Evolutionary conservation across 2,113 vertebrate species (phyloP).

Genomic region (Pedionomus torquatus): DNA sequence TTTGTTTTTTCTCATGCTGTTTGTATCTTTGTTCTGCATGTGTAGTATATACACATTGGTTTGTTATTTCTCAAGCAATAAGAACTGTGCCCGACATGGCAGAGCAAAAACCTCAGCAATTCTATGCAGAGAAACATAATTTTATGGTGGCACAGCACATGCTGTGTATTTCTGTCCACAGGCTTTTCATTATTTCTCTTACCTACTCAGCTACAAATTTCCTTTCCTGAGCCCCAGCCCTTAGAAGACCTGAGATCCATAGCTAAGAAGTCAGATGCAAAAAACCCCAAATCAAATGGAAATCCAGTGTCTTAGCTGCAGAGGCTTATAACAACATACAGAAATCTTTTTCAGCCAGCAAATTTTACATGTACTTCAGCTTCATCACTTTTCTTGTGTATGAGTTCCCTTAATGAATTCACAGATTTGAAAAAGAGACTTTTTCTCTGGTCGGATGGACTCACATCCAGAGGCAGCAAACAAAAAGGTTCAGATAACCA

Average conservation of each 20-base stretch:
- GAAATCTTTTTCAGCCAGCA: not conserved
- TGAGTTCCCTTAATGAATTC: not conserved
- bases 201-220: not conserved
- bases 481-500: not conserved
- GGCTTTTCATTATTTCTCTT: not conserved
- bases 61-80: not conserved
- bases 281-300: not conserved
- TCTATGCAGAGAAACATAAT: not conserved
- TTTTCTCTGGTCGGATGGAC: not conserved
- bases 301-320: not conserved
- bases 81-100: not conserved
- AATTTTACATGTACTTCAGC: conserved; percentile 2
- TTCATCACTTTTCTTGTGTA: not conserved
- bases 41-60: not conserved
- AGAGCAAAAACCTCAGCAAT: not conserved
- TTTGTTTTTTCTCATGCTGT: not conserved
- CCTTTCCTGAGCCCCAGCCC: not conserved
- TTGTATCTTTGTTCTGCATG: not conserved
- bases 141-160: not conserved
- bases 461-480: not conserved
- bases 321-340: not conserved
- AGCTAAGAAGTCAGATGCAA: not conserved
- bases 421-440: not conserved
- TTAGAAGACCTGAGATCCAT: not conserved
- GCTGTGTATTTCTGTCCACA: not conserved